Percentiles rank a stretch among this genome's conserved stretches.
These are phyloP conservation scores for Perodicticus potto DNA, from an alignment of 2,797 vertebrate species.

Conservation along the genomic window DNA sequence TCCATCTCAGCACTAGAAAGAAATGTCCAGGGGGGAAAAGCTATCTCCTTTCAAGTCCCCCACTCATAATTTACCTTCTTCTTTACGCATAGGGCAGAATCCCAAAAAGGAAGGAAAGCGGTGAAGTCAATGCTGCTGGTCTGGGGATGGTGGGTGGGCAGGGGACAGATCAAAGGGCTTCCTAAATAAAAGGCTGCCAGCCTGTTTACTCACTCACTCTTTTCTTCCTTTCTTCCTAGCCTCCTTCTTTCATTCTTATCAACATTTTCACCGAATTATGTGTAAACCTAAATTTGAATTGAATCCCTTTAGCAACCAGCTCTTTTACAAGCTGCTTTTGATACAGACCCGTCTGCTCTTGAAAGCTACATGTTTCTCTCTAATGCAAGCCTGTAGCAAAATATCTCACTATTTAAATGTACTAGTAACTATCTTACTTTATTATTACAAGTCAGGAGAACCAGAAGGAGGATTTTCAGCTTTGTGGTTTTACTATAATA, in stretches of 20 bases:
- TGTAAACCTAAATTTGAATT: slow-evolving; percentile 59
- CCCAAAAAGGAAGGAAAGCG: background rate
- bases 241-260: slow-evolving; percentile 56
- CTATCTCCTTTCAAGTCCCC: slow-evolving; percentile 61
- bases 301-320: slow-evolving; percentile 48
- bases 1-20: slow-evolving; percentile 42
- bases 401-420: slow-evolving; percentile 55
- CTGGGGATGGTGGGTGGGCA: background rate
- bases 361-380: slow-evolving; percentile 49
- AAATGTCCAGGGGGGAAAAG: slow-evolving; percentile 33
- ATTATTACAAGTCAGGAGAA: slow-evolving; percentile 27
- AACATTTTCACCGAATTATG: slow-evolving; percentile 66
- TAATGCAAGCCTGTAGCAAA: slow-evolving; percentile 60
- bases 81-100: slow-evolving; percentile 53
- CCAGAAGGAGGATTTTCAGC: slow-evolving; percentile 29
- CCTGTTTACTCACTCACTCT: slow-evolving; percentile 8
- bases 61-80: slow-evolving; percentile 33
- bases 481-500: background rate
- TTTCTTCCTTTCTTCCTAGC: slow-evolving; percentile 20
- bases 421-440: background rate
- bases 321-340: slow-evolving; percentile 62
- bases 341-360: slow-evolving; percentile 29
- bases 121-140: background rate
- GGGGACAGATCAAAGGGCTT: slow-evolving; percentile 46
- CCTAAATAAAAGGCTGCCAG: background rate